Conservation (phyloP, 2,113 vertebrate species). For the Gracilinanus agilis region DNA sequence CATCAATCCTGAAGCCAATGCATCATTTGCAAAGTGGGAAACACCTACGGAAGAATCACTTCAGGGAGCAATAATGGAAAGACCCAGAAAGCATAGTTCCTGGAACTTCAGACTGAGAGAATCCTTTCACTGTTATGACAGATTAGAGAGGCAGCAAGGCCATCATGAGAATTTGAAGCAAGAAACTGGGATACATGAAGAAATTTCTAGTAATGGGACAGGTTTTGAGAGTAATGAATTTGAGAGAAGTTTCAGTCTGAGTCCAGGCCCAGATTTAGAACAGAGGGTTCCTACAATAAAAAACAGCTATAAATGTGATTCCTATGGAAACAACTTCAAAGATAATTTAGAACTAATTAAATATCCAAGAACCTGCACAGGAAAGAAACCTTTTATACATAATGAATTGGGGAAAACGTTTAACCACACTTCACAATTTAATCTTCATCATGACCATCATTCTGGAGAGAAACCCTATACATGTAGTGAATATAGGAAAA, state of each 20-base stretch:
- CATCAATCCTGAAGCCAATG: slow-evolving; percentile 7
- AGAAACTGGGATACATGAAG: slow-evolving; percentile 12
- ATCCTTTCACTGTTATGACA: slow-evolving; percentile 36
- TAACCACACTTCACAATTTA: slow-evolving; percentile 23
- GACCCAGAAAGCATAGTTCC: slow-evolving; percentile 35
- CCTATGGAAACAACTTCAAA: slow-evolving; percentile 46
- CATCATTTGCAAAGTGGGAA: slow-evolving; percentile 42
- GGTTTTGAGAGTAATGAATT: slow-evolving; percentile 35
- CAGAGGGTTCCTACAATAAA: slow-evolving; percentile 44
- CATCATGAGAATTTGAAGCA: slow-evolving; percentile 18
- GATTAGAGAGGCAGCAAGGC: slow-evolving; percentile 29
- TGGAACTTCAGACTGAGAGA: slow-evolving; percentile 48
- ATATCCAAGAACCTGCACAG: slow-evolving; percentile 36
- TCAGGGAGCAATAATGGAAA: slow-evolving; percentile 6
- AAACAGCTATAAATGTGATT: slow-evolving; percentile 27
- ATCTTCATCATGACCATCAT: slow-evolving; percentile 47
- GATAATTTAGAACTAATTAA: slow-evolving; percentile 37
- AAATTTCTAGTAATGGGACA: slow-evolving; percentile 51
- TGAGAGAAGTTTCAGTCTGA: background rate
- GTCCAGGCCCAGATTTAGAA: slow-evolving; percentile 23
- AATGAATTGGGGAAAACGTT: slow-evolving; percentile 57
- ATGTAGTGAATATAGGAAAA: slow-evolving; percentile 22
- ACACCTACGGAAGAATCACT: slow-evolving; percentile 16
- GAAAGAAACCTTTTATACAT: slow-evolving; percentile 53
- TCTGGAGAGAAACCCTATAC: slow-evolving; percentile 22